Base-by-base conservation (phyloP, 2,113 vertebrate species). In the Oreochromis spilurus region DNA sequence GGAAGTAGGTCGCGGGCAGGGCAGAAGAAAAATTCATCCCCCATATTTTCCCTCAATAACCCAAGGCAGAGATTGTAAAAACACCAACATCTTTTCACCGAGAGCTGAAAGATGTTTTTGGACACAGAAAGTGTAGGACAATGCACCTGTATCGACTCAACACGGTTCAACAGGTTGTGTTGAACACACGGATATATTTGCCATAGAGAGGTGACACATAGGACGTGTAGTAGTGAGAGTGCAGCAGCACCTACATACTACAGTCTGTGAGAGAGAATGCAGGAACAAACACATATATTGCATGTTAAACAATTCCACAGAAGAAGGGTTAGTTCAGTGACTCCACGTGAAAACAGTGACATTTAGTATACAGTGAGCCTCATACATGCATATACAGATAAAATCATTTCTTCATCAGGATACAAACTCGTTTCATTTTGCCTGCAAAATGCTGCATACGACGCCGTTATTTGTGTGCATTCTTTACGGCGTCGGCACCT, bases 41-140 rank as follows among this genome's bases (percentile, higher is more conserved):
- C 75, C 21, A 24, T 81, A 34, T 89, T 89, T 86, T 89, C 85
- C 83, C 45, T 86, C 45, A 79, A 85, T 88, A 91, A 93, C 90
- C 89, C 90, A 96, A 96, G 96, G 96, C 96, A 97, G 96, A 97
- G 96, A 97, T 96, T 96, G 93, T 97, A 97, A 96, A 96, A 93
- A 95, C 94, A 96, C 94, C 96, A 95, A 95, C 94, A 96, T 95
- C 95, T 95, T 95, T 96, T 93, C 94, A 94, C 86, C 3, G 53
- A 82, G 67, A 79, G 90, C 86, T 93, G 93, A 95, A 95, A 95
- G 94, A 95, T 94, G 95, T 92, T 95, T 93, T 90, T 48, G 52
- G 65, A 94, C 92, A 95, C 88, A 94, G 81, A 94, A 65, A 92
- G 87, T 83, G 90, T 79, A 9, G 83, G 85, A 92, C 89, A 65